A percentile compares a stretch with the other conserved stretches of the same genome.
phyloP scores from a whole-genome alignment of 2,888 invertebrate species.

The Trachelus troglodyta region DNA sequence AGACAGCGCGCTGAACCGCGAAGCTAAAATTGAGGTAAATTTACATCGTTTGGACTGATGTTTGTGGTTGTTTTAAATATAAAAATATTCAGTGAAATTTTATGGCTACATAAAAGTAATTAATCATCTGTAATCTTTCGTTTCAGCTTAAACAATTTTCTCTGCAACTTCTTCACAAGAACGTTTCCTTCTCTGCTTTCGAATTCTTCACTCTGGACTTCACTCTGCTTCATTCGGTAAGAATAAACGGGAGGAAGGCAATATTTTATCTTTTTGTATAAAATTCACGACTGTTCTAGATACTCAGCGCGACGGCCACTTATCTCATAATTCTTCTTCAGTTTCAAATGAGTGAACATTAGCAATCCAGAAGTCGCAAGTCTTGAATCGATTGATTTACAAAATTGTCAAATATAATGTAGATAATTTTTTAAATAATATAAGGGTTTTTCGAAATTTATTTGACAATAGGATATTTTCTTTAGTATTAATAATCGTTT shows the following conservation, averaged over 20 bases:
- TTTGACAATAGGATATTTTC: conserved; percentile 5
- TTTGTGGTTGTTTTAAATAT: background rate
- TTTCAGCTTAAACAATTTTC: conserved; percentile 52
- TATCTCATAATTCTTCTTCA: conserved; percentile 47
- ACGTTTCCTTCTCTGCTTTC: conserved; percentile 48
- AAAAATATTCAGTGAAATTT: background rate
- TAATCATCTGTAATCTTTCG: background rate
- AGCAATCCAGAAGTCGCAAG: background rate
- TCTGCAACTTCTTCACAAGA: conserved; percentile 48
- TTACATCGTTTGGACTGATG: background rate
- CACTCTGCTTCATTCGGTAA: conserved; percentile 51
- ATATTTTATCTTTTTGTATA: background rate
- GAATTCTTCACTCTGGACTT: conserved; percentile 52
- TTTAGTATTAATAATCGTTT: conserved; percentile 22
- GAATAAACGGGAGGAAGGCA: conserved; percentile 11
- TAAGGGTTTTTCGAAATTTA: background rate
- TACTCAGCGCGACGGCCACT: conserved; percentile 34
- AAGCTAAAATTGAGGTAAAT: conserved; percentile 29
- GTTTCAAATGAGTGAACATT: conserved; percentile 24
- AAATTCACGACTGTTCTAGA: conserved; percentile 26
- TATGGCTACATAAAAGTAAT: background rate
- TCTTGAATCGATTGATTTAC: conserved; percentile 26
- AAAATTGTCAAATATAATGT: background rate
- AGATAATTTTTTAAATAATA: conserved; percentile 14
- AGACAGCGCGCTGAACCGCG: conserved; percentile 11